Evolutionary conservation across 2,113 vertebrate species (phyloP), one percentile per base, ranked within the genome.

Genomic region (Porphyrio hochstetteri): DNA sequence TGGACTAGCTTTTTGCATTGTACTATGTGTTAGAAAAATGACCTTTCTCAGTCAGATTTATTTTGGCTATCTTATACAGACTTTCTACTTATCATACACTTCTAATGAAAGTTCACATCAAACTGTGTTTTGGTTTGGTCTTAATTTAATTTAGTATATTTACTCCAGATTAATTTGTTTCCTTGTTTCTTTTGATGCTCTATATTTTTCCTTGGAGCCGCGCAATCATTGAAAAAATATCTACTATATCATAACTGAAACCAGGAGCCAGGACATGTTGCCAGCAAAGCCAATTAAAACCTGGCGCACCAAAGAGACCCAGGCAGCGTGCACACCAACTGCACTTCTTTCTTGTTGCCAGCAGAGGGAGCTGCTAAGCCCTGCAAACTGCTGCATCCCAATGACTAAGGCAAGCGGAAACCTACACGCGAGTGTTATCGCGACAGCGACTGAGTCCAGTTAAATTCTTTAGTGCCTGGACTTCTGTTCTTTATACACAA

Each of bases 281-380:
- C 10, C 42, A 70, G 14, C 5, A 19, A 11, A 48, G 40, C 2
- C 31, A 28, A 88, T 21, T n/a, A 56, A 92, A 87, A 59, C 25
- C 28, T 40, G 16, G 9, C 1, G 5, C 0, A 5, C 29, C 44
- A 55, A 42, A 56, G 2, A 5, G 19, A 85, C 11, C 16, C 1
- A 3, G 21, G 9, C 7, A 23, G 7, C 3, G 1, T 3, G 35
- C 19, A 21, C 57, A 84, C 42, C 60, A 44, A 28, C 13, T 96
- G 95, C 65, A 91, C 64, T 93, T 89, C 82, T 36, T 10, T 4
- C 21, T 77, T 81, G 7, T 23, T 78, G 79, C 95, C 96, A 97
- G 93, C 90, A 97, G 80, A 90, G 61, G 88, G 95, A 97, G 96
- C 86, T 91, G 70, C 88, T 76, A 81, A 77, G 16, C 56, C 19